Conservation (phyloP, 2,797 vertebrate genomes). For the Cirrhinus molitorella region DNA sequence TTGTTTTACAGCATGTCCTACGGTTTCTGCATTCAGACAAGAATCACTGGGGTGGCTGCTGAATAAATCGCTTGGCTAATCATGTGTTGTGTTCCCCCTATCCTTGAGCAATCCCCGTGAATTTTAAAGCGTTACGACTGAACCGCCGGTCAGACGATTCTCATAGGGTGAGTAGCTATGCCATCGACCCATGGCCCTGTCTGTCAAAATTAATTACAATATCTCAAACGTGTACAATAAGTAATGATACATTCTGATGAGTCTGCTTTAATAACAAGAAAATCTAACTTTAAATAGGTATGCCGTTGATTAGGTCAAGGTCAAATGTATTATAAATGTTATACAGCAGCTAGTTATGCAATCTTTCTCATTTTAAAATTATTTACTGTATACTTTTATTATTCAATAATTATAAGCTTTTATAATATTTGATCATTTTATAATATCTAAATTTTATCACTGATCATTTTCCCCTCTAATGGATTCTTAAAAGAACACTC, state of each 20-base stretch:
- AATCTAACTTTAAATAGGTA: not conserved
- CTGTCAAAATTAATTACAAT: slow-evolving; percentile 10
- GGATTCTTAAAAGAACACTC: too few species aligned
- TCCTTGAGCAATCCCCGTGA: not conserved
- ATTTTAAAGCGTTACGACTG: slow-evolving; percentile 3
- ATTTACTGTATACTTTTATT: not conserved
- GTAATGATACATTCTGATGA: not conserved
- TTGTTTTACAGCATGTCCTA: slow-evolving; percentile 52
- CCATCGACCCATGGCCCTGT: not conserved
- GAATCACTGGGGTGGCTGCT: slow-evolving; percentile 34
- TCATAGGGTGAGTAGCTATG: not conserved
- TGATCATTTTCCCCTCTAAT: too few species aligned
- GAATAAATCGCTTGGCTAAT: slow-evolving; percentile 43
- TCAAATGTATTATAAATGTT: slow-evolving; percentile 2
- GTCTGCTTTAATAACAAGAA: not conserved
- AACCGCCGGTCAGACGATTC: not conserved
- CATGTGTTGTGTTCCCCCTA: slow-evolving; percentile 9
- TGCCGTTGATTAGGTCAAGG: not conserved
- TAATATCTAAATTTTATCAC: too few species aligned
- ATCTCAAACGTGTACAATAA: slow-evolving; percentile 3
- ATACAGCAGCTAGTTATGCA: not conserved
- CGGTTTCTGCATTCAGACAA: slow-evolving; percentile 45
- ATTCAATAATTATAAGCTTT: not conserved
- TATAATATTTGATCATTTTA: too few species aligned
- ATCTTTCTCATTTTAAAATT: not conserved